A percentile compares a stretch with the other conserved stretches of the same genome.
Evolutionary conservation across 2,113 vertebrate species (phyloP).

Genomic region (Oryzias javanicus): DNA sequence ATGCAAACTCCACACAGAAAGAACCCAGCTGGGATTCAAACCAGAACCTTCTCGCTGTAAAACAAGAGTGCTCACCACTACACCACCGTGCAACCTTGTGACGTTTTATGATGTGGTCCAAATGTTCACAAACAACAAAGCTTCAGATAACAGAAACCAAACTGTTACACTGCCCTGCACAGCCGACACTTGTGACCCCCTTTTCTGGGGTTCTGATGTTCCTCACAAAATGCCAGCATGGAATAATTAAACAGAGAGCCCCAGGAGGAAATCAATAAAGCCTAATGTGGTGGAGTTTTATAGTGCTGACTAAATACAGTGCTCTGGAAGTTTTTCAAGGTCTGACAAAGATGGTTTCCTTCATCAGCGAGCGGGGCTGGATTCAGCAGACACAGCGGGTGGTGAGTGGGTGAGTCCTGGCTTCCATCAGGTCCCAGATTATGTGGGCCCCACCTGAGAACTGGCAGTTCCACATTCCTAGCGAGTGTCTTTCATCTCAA

Average conservation of each 20-base stretch:
- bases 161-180: constrained; percentile 10
- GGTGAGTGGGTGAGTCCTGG: constrained; percentile 66
- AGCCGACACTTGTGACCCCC: no score
- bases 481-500: constrained; percentile 79
- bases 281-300: constrained; percentile 24
- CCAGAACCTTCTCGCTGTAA: no score
- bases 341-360: constrained; percentile 7
- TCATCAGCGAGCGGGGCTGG: constrained; percentile 18
- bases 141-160: constrained; percentile 40
- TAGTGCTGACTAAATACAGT: constrained; percentile 11
- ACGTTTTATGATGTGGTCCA: no score
- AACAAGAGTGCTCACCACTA: no score
- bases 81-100: no score
- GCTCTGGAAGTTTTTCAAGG: constrained; percentile 6
- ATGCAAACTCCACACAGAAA: no score
- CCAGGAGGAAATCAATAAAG: constrained; percentile 30
- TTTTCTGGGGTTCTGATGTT: constrained; percentile 72
- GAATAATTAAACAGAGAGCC: constrained; percentile 13
- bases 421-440: constrained; percentile 84
- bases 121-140: no score
- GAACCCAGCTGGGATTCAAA: no score
- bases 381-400: constrained; percentile 38
- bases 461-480: constrained; percentile 83
- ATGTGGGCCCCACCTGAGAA: constrained; percentile 80
- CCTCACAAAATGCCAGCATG: constrained; percentile 71